Evolutionary conservation across 2,888 invertebrate genomes (phyloP).

Genomic region (Gordius sp.): DNA sequence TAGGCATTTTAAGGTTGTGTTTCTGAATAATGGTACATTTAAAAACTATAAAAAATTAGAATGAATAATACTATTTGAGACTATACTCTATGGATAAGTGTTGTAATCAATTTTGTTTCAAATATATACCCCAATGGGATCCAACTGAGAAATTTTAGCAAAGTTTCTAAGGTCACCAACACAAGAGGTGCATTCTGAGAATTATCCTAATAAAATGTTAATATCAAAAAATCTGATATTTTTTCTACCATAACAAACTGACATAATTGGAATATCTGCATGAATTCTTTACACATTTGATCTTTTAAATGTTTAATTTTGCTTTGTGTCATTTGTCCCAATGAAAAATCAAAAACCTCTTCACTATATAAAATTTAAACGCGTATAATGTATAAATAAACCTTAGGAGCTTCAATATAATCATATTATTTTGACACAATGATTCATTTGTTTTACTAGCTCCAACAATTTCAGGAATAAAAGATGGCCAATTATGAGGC

Average conservation of each 20-base stretch:
- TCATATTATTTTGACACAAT: conserved; percentile 97
- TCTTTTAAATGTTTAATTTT: conserved; percentile 97
- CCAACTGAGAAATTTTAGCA: conserved; percentile 89
- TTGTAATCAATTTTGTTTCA: conserved; percentile 80
- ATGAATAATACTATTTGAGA: conserved; percentile 1
- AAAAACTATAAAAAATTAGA: conserved; percentile 42
- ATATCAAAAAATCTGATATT: conserved; percentile 6
- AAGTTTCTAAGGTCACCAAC: conserved; percentile 74
- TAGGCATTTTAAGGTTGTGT: conserved; percentile 85
- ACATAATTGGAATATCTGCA: conserved; percentile 86
- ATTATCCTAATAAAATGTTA: conserved; percentile 40
- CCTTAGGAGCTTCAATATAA: conserved; percentile 68
- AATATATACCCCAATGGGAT: conserved; percentile 99
- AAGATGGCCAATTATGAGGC: conserved; percentile 98
- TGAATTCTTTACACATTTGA: conserved; percentile 95
- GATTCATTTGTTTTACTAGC: conserved; percentile 95
- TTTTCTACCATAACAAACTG: conserved; percentile 55
- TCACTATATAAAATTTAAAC: conserved; percentile 38
- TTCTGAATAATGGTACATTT: conserved; percentile 83
- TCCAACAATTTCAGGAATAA: conserved; percentile 93
- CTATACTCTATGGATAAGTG: conserved; percentile 52
- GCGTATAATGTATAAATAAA: conserved; percentile 21
- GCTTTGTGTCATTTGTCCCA: conserved; percentile 87
- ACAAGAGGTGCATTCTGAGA: conserved; percentile 87
- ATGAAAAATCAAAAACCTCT: conserved; percentile 94